Evolutionary conservation across 2,113 vertebrate genomes (phyloP).

Genomic region (Nerophis lumbriciformis): DNA sequence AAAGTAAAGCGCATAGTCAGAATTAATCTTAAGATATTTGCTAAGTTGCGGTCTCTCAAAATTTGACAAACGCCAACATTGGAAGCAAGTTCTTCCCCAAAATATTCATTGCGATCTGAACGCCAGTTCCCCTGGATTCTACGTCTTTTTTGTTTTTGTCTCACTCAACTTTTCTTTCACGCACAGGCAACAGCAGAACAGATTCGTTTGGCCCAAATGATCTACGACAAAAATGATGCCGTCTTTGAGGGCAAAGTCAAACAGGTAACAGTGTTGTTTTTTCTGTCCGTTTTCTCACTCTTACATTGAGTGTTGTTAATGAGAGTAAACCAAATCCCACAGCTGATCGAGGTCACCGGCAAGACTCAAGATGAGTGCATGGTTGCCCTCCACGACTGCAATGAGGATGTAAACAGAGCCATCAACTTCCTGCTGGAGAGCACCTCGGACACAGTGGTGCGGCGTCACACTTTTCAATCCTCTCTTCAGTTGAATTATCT

Average conservation of each 20-base stretch:
- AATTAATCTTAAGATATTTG: too few relatives aligned
- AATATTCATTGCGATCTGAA: not conserved
- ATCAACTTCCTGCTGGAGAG: slow-evolving; percentile 94
- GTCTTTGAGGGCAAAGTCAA: slow-evolving; percentile 98
- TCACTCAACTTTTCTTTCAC: slow-evolving; percentile 34
- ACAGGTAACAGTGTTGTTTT: slow-evolving; percentile 71
- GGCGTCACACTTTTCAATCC: not conserved
- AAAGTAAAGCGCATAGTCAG: too few relatives aligned
- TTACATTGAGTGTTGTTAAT: not conserved
- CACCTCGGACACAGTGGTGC: slow-evolving; percentile 81
- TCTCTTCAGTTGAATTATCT: not conserved
- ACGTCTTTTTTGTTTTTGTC: not conserved
- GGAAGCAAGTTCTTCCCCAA: too few relatives aligned
- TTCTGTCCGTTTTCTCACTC: not conserved
- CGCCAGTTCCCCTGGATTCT: not conserved
- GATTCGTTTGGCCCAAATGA: slow-evolving; percentile 94
- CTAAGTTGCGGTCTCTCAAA: too few relatives aligned
- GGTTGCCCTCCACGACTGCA: slow-evolving; percentile 92
- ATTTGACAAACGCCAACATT: too few relatives aligned
- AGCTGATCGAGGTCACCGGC: slow-evolving; percentile 96
- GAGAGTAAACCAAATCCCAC: not conserved
- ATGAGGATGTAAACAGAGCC: slow-evolving; percentile 91
- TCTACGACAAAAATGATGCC: slow-evolving; percentile 92
- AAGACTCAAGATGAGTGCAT: slow-evolving; percentile 93
- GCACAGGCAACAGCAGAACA: slow-evolving; percentile 95